A percentile compares a stretch with the other conserved stretches of the same genome.
Conservation (phyloP, 2,888 invertebrate genomes). For the Schizaphis graminum region DNA sequence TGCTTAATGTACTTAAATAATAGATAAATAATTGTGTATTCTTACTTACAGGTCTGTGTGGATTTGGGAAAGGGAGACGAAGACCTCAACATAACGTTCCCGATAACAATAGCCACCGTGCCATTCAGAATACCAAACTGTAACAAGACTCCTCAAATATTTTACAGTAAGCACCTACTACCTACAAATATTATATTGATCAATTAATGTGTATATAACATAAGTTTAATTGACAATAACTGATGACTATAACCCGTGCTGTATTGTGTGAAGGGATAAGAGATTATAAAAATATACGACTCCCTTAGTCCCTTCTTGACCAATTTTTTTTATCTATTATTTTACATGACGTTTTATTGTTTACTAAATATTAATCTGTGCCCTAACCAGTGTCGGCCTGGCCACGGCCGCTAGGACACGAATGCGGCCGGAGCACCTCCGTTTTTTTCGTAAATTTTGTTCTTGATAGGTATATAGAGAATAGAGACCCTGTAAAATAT, state of each 20-base stretch:
- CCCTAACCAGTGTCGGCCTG: no score
- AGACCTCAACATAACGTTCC: slow-evolving; percentile 80
- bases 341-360: not conserved
- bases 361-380: no score
- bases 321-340: not conserved
- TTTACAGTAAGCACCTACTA: slow-evolving; percentile 75
- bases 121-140: slow-evolving; percentile 80
- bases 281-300: not conserved
- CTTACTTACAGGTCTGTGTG: slow-evolving; percentile 76
- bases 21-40: not conserved
- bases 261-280: not conserved
- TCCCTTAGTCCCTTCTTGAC: not conserved
- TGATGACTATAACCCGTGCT: not conserved
- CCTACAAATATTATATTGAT: not conserved
- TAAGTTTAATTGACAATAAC: not conserved
- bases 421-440: no score
- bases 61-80: slow-evolving; percentile 80
- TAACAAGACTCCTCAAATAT: slow-evolving; percentile 75
- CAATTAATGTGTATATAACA: not conserved
- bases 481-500: no score
- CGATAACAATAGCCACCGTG: slow-evolving; percentile 82
- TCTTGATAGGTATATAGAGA: no score
- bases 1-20: not conserved
- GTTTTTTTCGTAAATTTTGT: no score
- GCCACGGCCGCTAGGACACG: no score